Evolutionary conservation across 2,797 vertebrate genomes (phyloP).

Genomic region (Varecia variegata): DNA sequence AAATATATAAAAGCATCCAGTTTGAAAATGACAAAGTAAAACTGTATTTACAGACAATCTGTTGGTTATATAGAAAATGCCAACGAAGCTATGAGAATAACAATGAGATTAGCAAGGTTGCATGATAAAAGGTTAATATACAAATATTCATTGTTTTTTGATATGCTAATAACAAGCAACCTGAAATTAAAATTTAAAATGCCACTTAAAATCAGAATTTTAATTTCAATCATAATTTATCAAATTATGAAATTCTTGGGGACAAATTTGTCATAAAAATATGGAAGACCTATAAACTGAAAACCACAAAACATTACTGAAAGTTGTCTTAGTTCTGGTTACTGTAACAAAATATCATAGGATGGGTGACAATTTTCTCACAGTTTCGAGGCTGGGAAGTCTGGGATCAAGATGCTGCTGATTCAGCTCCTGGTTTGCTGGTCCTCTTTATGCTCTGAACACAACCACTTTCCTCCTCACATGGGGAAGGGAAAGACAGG

Average conservation of each 20-base stretch:
- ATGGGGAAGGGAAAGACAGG: neutral
- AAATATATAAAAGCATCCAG: neutral
- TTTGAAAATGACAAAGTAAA: neutral
- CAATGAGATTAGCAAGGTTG: neutral
- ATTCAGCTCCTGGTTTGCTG: neutral
- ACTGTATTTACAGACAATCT: neutral
- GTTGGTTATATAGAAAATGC: neutral
- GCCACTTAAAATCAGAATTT: neutral
- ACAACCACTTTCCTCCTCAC: neutral
- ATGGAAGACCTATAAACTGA: neutral
- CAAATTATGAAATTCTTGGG: neutral
- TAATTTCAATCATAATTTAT: neutral
- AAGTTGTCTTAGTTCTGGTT: neutral
- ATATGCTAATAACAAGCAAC: neutral
- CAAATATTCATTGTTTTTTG: neutral
- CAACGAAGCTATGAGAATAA: neutral
- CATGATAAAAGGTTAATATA: neutral
- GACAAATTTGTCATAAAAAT: neutral
- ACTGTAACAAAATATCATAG: neutral
- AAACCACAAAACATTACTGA: neutral
- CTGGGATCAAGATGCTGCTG: neutral
- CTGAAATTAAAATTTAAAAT: constrained; percentile 10
- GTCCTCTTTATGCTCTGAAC: neutral
- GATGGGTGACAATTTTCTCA: neutral
- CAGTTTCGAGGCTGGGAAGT: neutral